Conservation (phyloP, 2,113 vertebrate genomes). For the Erythrolamprus reginae region DNA sequence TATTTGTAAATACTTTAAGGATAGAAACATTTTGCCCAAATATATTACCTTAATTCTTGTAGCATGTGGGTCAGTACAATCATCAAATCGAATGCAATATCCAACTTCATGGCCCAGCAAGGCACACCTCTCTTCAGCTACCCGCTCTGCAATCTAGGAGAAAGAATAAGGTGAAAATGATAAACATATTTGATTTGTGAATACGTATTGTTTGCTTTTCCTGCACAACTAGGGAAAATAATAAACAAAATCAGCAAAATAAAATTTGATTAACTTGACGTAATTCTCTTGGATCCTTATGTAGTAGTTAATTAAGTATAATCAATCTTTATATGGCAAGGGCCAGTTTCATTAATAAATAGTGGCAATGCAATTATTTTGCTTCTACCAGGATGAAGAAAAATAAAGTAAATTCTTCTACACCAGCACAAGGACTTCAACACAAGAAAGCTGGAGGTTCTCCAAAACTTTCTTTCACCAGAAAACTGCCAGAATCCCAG, state of each 20-base stretch:
- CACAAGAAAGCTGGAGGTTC: neutral
- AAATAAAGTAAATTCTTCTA: neutral
- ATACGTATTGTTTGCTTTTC: neutral
- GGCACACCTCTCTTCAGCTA: slow-evolving; percentile 92
- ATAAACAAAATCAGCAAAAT: neutral
- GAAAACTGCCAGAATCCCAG: neutral
- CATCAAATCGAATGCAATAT: slow-evolving; percentile 96
- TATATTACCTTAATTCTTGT: slow-evolving; percentile 91
- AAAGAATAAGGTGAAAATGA: slow-evolving; percentile 20
- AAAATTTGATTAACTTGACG: neutral
- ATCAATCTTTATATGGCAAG: neutral
- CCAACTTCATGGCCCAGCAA: slow-evolving; percentile 94
- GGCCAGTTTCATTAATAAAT: neutral
- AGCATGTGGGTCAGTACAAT: slow-evolving; percentile 86
- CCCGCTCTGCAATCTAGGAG: slow-evolving; percentile 84
- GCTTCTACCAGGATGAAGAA: neutral
- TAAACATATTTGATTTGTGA: neutral
- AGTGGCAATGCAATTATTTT: neutral
- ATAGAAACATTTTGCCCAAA: neutral
- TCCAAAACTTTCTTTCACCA: neutral
- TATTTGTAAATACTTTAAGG: neutral
- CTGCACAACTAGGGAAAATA: neutral
- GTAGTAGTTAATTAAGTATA: neutral
- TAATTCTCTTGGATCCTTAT: neutral
- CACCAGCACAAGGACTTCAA: neutral